Conservation (phyloP, 1,140 invertebrate species). For the Subanguina moxae region DNA sequence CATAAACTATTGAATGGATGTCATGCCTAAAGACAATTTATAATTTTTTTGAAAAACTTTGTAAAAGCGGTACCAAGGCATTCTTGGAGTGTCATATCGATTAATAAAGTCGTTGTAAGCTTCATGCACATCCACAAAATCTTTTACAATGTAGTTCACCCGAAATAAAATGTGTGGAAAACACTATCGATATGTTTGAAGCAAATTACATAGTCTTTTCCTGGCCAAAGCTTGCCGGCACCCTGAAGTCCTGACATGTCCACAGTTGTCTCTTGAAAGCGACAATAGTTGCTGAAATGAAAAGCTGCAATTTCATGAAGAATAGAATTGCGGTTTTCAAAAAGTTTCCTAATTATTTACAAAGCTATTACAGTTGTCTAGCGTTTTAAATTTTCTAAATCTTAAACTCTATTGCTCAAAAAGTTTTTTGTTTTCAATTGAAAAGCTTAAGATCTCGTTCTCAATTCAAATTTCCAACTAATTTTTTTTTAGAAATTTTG, state of each 20-base stretch:
- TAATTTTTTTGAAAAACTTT: slow-evolving; percentile 29
- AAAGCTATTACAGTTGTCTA: too few relatives aligned
- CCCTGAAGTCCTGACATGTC: slow-evolving; percentile 53
- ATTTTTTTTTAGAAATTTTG: too few relatives aligned
- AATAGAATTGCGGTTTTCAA: not conserved
- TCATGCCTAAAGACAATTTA: slow-evolving; percentile 63
- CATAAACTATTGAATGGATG: slow-evolving; percentile 78
- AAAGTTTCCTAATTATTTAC: not conserved
- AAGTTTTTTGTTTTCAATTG: too few relatives aligned
- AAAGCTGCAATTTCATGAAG: not conserved
- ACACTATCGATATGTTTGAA: not conserved
- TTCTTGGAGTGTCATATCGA: slow-evolving; percentile 78
- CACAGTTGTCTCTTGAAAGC: slow-evolving; percentile 42
- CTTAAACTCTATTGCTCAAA: too few relatives aligned
- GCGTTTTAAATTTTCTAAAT: too few relatives aligned
- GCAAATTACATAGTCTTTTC: slow-evolving; percentile 76
- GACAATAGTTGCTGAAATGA: slow-evolving; percentile 28
- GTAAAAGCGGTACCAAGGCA: slow-evolving; percentile 80
- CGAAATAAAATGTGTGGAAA: not conserved
- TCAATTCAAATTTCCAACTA: too few relatives aligned
- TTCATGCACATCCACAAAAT: slow-evolving; percentile 82
- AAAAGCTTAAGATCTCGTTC: too few relatives aligned
- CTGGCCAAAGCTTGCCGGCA: slow-evolving; percentile 82
- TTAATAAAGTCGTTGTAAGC: slow-evolving; percentile 86
- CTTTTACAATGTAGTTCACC: slow-evolving; percentile 90